These are phyloP conservation scores for Philopotamus ludificatus DNA, from an alignment of 1,140 invertebrate genomes.

Conservation along the genomic window DNA sequence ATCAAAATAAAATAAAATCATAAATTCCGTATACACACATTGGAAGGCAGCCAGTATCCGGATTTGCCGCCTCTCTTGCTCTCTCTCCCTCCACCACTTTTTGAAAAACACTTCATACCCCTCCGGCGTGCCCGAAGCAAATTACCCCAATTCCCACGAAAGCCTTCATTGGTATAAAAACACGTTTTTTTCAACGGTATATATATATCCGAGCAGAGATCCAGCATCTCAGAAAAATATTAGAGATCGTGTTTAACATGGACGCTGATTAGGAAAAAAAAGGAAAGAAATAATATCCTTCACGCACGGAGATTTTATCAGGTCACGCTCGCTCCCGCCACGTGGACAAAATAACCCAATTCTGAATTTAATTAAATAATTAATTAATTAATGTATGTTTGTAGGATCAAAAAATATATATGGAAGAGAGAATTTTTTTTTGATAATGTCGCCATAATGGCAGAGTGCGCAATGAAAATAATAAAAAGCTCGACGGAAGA, in stretches of 20 bases:
- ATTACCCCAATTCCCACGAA: slow-evolving; percentile 27
- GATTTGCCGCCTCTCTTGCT: slow-evolving; percentile 7
- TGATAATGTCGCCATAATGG: too few relatives aligned
- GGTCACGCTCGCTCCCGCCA: too few relatives aligned
- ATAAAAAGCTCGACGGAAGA: too few relatives aligned
- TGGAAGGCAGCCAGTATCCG: not conserved
- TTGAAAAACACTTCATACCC: slow-evolving; percentile 11
- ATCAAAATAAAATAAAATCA: too few relatives aligned
- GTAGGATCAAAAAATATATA: too few relatives aligned
- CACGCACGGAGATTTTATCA: too few relatives aligned
- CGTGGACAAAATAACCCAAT: too few relatives aligned
- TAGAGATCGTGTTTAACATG: slow-evolving; percentile 19
- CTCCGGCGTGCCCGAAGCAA: slow-evolving; percentile 24
- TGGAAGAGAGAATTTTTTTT: too few relatives aligned
- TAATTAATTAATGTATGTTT: too few relatives aligned
- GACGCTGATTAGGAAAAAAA: not conserved
- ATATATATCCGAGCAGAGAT: not conserved
- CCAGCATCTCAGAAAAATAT: slow-evolving; percentile 1
- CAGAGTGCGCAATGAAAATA: too few relatives aligned
- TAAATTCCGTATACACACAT: too few relatives aligned
- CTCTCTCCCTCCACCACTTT: not conserved
- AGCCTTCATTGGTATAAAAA: slow-evolving; percentile 28
- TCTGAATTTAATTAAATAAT: too few relatives aligned
- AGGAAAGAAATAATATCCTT: not conserved
- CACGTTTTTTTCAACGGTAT: slow-evolving; percentile 18